These are phyloP conservation scores for Coregonus sp. DNA, from an alignment of 2,797 vertebrate genomes.

Conservation along the genomic window DNA sequence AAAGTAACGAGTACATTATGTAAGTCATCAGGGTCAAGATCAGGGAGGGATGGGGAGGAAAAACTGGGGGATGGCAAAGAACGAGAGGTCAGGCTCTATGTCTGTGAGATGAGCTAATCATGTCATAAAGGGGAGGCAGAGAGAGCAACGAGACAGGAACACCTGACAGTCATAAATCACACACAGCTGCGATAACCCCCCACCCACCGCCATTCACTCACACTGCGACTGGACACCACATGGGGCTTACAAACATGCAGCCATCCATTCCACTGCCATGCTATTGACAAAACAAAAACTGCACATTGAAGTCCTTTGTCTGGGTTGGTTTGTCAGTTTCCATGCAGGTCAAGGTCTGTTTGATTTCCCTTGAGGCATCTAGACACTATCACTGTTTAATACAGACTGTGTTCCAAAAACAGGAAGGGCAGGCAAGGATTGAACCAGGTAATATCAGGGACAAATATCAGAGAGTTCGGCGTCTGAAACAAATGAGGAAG, in stretches of 20 bases:
- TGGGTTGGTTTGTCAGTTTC: background rate
- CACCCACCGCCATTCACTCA: constrained; percentile 7
- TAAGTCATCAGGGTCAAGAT: background rate
- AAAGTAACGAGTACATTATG: background rate
- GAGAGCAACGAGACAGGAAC: constrained; percentile 20
- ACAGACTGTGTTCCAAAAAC: background rate
- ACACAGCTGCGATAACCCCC: constrained; percentile 1
- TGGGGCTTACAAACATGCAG: background rate
- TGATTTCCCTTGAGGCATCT: background rate
- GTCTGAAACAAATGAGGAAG: background rate
- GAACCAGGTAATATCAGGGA: background rate
- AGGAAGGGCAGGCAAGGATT: background rate
- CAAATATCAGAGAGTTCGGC: background rate
- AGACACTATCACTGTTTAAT: background rate
- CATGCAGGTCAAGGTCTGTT: constrained; percentile 20
- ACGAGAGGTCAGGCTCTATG: constrained; percentile 7
- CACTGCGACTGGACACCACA: background rate
- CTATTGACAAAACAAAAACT: background rate
- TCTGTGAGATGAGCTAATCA: constrained; percentile 32
- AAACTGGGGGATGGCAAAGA: constrained; percentile 1
- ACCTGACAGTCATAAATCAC: constrained; percentile 32
- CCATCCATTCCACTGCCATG: background rate
- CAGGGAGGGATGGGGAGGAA: background rate
- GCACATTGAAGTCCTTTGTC: too few species aligned
- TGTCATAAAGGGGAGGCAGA: constrained; percentile 17